These are phyloP conservation scores for Bombus soroeensis DNA, from an alignment of 1,140 invertebrate genomes.

Conservation along the genomic window DNA sequence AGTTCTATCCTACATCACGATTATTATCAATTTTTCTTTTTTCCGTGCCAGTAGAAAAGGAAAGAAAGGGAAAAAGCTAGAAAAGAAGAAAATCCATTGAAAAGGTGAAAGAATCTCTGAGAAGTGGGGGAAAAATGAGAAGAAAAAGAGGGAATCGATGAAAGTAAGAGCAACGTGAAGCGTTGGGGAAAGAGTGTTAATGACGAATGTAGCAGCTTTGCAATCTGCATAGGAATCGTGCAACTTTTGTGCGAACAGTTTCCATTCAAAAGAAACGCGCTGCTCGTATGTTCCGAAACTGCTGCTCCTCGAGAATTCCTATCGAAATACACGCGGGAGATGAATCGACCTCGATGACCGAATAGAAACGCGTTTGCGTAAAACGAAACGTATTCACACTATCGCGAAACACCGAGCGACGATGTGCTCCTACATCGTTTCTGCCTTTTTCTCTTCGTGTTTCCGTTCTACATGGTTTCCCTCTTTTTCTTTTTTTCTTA, in stretches of 20 bases:
- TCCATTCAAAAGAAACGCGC: constrained; percentile 14
- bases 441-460: not conserved
- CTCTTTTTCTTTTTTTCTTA: not conserved
- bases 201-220: not conserved
- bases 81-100: not conserved
- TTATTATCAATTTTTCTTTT: not conserved
- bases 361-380: constrained; percentile 26
- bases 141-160: not conserved
- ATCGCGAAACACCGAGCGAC: not conserved
- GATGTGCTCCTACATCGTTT: not conserved
- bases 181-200: not conserved
- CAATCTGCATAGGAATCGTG: not conserved
- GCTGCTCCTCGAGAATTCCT: constrained; percentile 4
- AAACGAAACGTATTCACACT: constrained; percentile 33
- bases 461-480: not conserved
- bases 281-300: not conserved
- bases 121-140: not conserved
- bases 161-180: constrained; percentile 2
- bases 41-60: not conserved
- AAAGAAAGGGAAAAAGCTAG: not conserved
- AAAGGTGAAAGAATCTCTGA: not conserved
- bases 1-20: not conserved
- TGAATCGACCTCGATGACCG: constrained; percentile 28
- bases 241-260: constrained; percentile 7
- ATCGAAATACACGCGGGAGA: constrained; percentile 1